phyloP scores from a whole-genome alignment of 2,888 invertebrate genomes.

The Aphrophora alni region DNA sequence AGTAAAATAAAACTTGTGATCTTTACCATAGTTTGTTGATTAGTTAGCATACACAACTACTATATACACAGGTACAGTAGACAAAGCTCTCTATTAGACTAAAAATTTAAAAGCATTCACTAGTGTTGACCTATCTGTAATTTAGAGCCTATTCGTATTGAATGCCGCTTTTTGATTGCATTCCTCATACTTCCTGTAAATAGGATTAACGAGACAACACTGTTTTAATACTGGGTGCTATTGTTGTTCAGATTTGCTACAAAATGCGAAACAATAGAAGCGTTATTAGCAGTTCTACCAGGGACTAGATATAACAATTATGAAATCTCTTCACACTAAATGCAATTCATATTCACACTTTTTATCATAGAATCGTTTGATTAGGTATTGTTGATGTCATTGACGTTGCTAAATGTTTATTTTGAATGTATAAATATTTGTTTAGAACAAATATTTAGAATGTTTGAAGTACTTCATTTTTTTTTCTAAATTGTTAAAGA shows the following conservation, averaged over 20 bases:
- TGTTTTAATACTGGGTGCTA: background rate
- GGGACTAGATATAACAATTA: too few relatives aligned
- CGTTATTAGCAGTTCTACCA: background rate
- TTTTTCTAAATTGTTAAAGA: too few relatives aligned
- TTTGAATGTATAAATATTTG: too few relatives aligned
- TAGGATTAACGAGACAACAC: background rate
- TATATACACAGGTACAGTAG: background rate
- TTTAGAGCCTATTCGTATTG: background rate
- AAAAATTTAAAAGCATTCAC: background rate
- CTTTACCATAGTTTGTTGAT: background rate
- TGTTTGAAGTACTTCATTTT: too few relatives aligned
- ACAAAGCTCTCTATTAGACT: background rate
- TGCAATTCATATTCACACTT: too few relatives aligned
- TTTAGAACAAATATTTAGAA: too few relatives aligned
- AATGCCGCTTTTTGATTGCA: background rate
- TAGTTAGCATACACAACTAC: background rate
- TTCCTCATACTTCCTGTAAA: background rate
- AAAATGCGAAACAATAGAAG: background rate
- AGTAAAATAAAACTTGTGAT: background rate
- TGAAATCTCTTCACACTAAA: too few relatives aligned
- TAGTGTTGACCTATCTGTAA: background rate
- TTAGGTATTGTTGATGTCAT: too few relatives aligned
- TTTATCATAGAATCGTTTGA: too few relatives aligned
- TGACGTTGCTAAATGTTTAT: too few relatives aligned
- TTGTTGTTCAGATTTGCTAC: background rate